phyloP scores from a whole-genome alignment of 2,888 invertebrate species.

The Bembecia ichneumoniformis region DNA sequence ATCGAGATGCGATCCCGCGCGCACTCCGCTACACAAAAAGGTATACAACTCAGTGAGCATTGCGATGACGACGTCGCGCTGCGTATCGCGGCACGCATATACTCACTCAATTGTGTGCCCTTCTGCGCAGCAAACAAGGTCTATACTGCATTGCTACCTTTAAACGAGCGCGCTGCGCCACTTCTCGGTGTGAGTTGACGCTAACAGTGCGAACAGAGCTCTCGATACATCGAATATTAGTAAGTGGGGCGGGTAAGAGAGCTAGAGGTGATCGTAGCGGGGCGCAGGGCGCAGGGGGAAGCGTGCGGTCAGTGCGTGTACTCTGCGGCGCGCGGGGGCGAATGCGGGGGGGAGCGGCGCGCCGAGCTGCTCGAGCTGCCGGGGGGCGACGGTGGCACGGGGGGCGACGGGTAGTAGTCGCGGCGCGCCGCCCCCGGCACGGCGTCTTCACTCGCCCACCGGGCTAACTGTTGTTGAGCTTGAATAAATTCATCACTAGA shows the following conservation, averaged over 20 bases:
- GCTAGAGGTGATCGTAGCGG: constrained; percentile 37
- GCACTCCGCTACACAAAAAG: constrained; percentile 13
- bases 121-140: too few species aligned
- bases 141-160: too few species aligned
- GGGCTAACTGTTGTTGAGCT: constrained; percentile 96
- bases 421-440: constrained; percentile 58
- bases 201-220: constrained; percentile 34
- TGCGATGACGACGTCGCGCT: too few species aligned
- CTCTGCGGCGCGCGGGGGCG: constrained; percentile 28
- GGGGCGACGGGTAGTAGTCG: constrained; percentile 59
- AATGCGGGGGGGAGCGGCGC: constrained; percentile 27
- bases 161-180: too few species aligned
- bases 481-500: constrained; percentile 98
- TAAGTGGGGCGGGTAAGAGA: constrained; percentile 51
- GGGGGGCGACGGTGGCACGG: constrained; percentile 47
- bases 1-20: constrained; percentile 14
- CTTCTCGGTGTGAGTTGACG: too few species aligned
- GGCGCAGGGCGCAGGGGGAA: constrained; percentile 41
- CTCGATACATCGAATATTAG: constrained; percentile 27
- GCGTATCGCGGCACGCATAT: too few species aligned
- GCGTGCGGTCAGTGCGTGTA: constrained; percentile 44
- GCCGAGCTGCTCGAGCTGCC: constrained; percentile 33
- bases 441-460: constrained; percentile 93
- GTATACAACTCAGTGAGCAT: too few species aligned
- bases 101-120: too few species aligned